A percentile compares a stretch with the other conserved stretches of the same genome.
Conservation (phyloP, 2,113 vertebrate species). For the Sylvilagus bachmani region DNA sequence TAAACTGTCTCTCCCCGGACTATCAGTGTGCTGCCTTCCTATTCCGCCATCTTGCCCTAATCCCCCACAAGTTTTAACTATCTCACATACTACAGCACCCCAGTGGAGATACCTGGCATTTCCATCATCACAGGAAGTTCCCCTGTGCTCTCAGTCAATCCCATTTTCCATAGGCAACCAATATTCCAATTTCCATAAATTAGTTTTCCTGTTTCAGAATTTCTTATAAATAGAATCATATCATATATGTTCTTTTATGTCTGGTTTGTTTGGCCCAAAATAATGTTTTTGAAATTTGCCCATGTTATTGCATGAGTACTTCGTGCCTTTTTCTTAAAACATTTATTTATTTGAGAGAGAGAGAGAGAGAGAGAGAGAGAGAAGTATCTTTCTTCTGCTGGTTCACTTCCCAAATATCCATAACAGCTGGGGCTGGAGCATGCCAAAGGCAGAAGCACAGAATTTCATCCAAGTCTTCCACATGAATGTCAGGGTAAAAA, state of each 20-base stretch:
- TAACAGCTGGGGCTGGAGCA: too few species aligned
- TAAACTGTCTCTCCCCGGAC: too few species aligned
- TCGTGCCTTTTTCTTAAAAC: background rate
- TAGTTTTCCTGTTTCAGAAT: background rate
- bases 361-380: too few species aligned
- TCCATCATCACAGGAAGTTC: background rate
- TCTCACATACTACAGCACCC: background rate
- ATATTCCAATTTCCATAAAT: background rate
- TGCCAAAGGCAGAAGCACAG: too few species aligned
- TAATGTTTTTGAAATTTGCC: conserved; percentile 20
- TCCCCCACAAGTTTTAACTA: background rate
- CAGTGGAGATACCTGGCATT: background rate
- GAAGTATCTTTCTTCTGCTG: too few species aligned
- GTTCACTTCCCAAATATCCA: too few species aligned
- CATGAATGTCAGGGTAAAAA: too few species aligned
- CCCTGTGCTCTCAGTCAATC: background rate
- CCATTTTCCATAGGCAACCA: background rate
- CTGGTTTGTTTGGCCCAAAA: background rate
- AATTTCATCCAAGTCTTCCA: too few species aligned
- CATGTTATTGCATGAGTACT: background rate
- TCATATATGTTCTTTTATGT: background rate
- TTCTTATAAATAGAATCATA: background rate
- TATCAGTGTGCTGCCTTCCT: too few species aligned
- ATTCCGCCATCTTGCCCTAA: too few species aligned
- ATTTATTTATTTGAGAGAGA: too few species aligned